Evolutionary conservation across 1,140 invertebrate genomes (phyloP), one percentile per base, ranked within the genome.

Genomic region (Musca vetustissima): DNA sequence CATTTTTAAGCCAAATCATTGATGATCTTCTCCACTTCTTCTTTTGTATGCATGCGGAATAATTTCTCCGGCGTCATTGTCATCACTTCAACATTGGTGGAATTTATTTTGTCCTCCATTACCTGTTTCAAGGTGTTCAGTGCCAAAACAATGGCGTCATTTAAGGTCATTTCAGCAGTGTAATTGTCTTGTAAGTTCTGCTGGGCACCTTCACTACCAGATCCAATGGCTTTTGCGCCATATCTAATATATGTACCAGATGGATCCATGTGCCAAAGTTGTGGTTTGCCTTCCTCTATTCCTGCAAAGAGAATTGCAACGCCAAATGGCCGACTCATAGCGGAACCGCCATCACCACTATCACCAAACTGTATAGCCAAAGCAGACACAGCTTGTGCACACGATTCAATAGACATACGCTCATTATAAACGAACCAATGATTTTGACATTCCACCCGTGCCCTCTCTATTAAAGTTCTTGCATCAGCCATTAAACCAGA

Each of bases 271-370:
- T 99, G 97, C 85, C 92, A 98, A 0, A 96, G 77, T 73, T 95
- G 93, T 8, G 94, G 92, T 2, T 92, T 91, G 78, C 93, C 93
- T 64, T 92, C 91, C 76, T 95, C 92, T 76, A 93, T 89, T 67
- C 89, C 94, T 71, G 93, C 93, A 85, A 96, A 95, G 64, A 96
- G 85, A 74, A 96, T 92, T 22, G 98, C 98, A 25, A 99, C 97
- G 73, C 98, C 98, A 88, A 99, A 99, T 15, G 98, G 98, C 72
- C 98, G 89, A 73, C 96, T 98, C 95, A 98, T 98, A n/a, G 96
- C 95, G 28, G 94, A 93, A 8, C 87, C 88, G 73, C 95, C 96
- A 85, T 98, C 95, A 75, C 93, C 90, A 75, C 95, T 96, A 83
- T 98, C 97, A 15, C 98, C 98, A 88, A 99, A 99, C 77, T 98